Evolutionary conservation across 2,113 vertebrate species (phyloP), one percentile per base, ranked within the genome.

Genomic region (Puma concolor): DNA sequence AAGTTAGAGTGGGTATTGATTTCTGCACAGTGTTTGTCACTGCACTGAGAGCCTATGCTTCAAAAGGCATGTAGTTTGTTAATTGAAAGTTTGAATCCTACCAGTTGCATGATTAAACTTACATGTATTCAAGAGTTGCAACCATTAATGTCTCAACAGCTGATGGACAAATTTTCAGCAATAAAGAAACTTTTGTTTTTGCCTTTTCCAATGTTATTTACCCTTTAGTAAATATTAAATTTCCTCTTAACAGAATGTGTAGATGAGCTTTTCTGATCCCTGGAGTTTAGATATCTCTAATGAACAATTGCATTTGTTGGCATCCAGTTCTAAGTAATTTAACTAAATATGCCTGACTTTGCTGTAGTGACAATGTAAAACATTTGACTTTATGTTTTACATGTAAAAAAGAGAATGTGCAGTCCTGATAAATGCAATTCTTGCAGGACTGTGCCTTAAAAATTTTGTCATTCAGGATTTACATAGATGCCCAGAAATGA

Each of bases 71-170:
- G 52, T 33, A 88, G 38, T 92, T 96, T 91, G 96, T 94, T 98
- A 97, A 98, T 98, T 96, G 93, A 97, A 98, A 98, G 84, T 98
- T 98, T 98, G 87, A 98, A 93, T 95, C 96, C 60, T 87, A 86
- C 94, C 95, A 88, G 74, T 95, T 96, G 90, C 50, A 0, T 97
- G 96, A 89, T 88, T 96, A 88, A 95, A 98, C 93, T 84, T 91
- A 44, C 67, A 21, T 80, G 44, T 79, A 36, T 95, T 97, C 74
- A 0, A 84, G 94, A 97, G 29, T 85, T 95, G 41, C 74, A 83
- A 52, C 87, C 33, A 11, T 14, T n/a, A 54, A 60, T 93, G 94
- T 82, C 12, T 1, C 64, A 71, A 52, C 41, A 93, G 71, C 36
- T 86, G 64, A 82, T 94, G 63, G 41, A 54, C 90, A 15, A 41